Evolutionary conservation across 2,888 invertebrate genomes (phyloP).

Genomic region (Tuberolachnus salignus): DNA sequence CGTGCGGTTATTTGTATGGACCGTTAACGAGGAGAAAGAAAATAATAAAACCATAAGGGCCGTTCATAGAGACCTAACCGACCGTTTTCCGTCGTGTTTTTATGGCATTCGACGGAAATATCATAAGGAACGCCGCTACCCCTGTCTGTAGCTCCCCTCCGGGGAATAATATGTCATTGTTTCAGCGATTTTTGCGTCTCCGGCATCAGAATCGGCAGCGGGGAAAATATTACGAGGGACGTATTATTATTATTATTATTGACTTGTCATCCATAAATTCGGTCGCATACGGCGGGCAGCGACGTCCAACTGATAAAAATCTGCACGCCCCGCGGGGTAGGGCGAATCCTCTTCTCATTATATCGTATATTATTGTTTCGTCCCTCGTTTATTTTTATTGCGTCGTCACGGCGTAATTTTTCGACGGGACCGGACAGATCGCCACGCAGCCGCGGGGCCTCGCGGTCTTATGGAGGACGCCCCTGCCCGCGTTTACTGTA

Average conservation of each 20-base stretch:
- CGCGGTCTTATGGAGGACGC: no score
- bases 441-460: no score
- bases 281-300: constrained; percentile 36
- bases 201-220: background rate
- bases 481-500: no score
- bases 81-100: constrained; percentile 38
- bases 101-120: constrained; percentile 11
- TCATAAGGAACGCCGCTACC: constrained; percentile 5
- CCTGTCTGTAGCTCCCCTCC: constrained; percentile 19
- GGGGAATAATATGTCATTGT: constrained; percentile 51
- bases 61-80: background rate
- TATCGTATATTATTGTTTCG: constrained; percentile 26
- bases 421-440: background rate
- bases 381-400: constrained; percentile 49
- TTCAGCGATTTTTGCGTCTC: constrained; percentile 31
- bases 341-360: background rate
- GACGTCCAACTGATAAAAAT: constrained; percentile 53
- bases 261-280: constrained; percentile 56
- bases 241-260: constrained; percentile 38
- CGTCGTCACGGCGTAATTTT: constrained; percentile 16
- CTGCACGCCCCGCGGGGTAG: constrained; percentile 34
- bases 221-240: constrained; percentile 26
- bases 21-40: constrained; percentile 43
- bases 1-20: no score
- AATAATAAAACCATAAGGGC: constrained; percentile 41